phyloP scores from a whole-genome alignment of 2,113 vertebrate species.

The Prolemur simus region DNA sequence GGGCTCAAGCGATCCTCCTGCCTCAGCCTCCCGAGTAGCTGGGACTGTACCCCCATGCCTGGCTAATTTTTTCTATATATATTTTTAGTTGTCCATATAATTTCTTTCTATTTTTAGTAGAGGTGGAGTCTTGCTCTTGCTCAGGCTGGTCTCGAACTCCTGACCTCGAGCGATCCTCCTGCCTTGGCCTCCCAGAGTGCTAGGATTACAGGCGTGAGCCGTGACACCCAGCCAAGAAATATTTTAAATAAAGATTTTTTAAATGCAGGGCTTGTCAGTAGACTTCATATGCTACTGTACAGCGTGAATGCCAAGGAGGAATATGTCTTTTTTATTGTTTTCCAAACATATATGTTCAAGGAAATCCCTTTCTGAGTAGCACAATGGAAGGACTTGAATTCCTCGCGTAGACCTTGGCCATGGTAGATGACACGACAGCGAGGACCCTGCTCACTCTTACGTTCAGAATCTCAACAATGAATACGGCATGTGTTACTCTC shows the following conservation, averaged over 20 bases:
- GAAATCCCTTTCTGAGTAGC: not conserved
- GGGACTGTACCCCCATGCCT: too few relatives aligned
- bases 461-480: not conserved
- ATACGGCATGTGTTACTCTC: not conserved
- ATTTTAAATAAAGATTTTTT: not conserved
- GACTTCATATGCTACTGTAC: not conserved
- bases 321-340: not conserved
- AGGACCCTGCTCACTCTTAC: not conserved
- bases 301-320: not conserved
- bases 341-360: not conserved
- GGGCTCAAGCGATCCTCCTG: too few relatives aligned
- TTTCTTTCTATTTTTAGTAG: too few relatives aligned
- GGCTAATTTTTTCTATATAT: too few relatives aligned
- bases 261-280: not conserved
- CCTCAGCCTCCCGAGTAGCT: too few relatives aligned
- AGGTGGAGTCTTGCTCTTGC: too few relatives aligned
- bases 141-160: too few relatives aligned
- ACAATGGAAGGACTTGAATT: not conserved
- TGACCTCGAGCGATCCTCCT: too few relatives aligned
- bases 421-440: fast-evolving
- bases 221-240: not conserved
- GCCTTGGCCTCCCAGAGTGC: too few relatives aligned
- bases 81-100: too few relatives aligned
- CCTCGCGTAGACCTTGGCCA: fast-evolving
- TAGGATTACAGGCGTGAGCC: too few relatives aligned